Evolutionary conservation across 2,888 invertebrate genomes (phyloP).

Genomic region (Temnothorax unifasciatus): DNA sequence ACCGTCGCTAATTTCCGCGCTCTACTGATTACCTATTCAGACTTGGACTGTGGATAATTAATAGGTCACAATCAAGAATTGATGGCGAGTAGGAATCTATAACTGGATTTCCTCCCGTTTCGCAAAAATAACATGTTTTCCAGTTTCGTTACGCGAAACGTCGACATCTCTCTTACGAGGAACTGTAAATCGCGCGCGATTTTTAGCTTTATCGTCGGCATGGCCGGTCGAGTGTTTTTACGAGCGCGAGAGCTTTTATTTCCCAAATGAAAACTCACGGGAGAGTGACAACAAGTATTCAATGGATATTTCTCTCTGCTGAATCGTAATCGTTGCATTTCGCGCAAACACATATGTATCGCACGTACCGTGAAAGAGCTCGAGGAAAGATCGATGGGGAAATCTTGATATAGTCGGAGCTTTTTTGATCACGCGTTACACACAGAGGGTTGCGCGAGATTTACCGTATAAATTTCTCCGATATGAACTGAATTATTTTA

Average conservation of each 20-base stretch:
- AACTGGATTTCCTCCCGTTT: conserved; percentile 10
- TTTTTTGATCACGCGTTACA: conserved; percentile 21
- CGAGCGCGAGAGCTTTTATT: conserved; percentile 20
- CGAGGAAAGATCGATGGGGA: conserved; percentile 4
- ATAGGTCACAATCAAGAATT: conserved; percentile 21
- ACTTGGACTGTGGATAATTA: conserved; percentile 15
- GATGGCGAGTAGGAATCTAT: conserved; percentile 15
- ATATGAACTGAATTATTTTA: conserved; percentile 32
- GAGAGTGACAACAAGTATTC: conserved; percentile 29
- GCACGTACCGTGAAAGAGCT: neutral
- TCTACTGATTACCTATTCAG: conserved; percentile 13
- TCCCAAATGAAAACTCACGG: conserved; percentile 26
- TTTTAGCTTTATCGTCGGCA: conserved; percentile 4
- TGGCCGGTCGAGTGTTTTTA: conserved; percentile 26
- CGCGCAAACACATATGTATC: neutral
- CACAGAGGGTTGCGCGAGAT: neutral
- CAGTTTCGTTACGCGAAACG: conserved; percentile 13
- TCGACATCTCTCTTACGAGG: neutral
- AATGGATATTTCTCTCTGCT: conserved; percentile 29
- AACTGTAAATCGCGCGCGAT: conserved; percentile 12
- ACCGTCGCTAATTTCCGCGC: neutral
- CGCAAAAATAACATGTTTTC: conserved; percentile 32
- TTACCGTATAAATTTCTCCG: conserved; percentile 5
- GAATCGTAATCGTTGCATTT: conserved; percentile 22
- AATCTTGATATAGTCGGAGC: conserved; percentile 12